phyloP scores from a whole-genome alignment of 2,113 vertebrate genomes.

The Hirundichthys speculiger region DNA sequence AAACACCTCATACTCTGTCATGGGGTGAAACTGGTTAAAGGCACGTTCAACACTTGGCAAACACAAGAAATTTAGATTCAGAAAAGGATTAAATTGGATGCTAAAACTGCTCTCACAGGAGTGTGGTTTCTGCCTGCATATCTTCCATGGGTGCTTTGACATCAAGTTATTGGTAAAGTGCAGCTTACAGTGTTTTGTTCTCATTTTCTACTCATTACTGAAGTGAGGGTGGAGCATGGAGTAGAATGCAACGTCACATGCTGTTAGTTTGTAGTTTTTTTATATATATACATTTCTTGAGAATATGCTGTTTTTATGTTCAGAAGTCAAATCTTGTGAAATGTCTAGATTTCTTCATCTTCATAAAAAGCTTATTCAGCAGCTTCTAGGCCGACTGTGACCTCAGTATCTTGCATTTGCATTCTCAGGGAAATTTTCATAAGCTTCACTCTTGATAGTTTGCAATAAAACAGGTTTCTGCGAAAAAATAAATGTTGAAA shows the following conservation, averaged over 20 bases:
- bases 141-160: constrained; percentile 16
- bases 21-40: constrained; percentile 57
- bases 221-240: background rate
- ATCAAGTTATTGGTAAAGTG: background rate
- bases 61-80: background rate
- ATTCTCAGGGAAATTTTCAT: no score
- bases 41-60: background rate
- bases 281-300: background rate
- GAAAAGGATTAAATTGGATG: background rate
- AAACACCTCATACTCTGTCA: constrained; percentile 78
- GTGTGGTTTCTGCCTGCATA: background rate
- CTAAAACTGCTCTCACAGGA: constrained; percentile 23
- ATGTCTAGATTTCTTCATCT: constrained; percentile 42
- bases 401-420: background rate
- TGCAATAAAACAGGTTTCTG: no score
- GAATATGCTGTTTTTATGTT: background rate
- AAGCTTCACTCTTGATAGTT: no score
- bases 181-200: constrained; percentile 16
- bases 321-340: constrained; percentile 26
- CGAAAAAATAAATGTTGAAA: no score
- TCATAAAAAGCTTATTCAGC: constrained; percentile 42
- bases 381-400: background rate
- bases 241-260: no score
- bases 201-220: background rate
- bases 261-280: no score